phyloP scores from a whole-genome alignment of 2,797 vertebrate genomes.

The Spinus pinus region DNA sequence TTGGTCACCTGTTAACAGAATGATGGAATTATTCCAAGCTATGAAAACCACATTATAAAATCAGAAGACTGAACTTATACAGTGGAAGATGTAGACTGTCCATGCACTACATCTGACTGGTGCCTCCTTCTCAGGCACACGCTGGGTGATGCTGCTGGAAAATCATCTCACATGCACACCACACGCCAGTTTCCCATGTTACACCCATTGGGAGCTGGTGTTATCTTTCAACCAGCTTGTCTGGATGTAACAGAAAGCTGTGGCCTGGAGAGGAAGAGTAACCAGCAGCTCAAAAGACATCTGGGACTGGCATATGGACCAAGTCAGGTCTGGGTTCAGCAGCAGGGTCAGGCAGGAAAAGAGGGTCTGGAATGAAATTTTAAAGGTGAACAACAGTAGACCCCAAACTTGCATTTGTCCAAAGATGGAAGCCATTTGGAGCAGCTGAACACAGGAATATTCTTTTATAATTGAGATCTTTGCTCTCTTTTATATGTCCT shows the following conservation, averaged over 20 bases:
- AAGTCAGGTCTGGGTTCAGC: neutral
- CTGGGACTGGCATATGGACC: neutral
- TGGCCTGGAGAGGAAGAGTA: neutral
- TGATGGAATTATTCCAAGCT: neutral
- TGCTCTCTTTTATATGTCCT: neutral
- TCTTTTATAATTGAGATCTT: neutral
- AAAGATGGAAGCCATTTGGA: neutral
- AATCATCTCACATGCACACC: neutral
- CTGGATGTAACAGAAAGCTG: neutral
- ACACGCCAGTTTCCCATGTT: accelerated
- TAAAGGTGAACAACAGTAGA: neutral
- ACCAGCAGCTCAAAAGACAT: neutral
- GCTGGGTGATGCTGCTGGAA: neutral
- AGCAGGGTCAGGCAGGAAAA: neutral
- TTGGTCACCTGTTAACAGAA: neutral
- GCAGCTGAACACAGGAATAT: neutral
- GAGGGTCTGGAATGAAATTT: neutral
- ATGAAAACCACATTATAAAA: neutral
- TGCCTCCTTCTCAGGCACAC: neutral
- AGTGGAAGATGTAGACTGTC: neutral
- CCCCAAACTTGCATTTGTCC: neutral
- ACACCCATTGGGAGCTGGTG: neutral
- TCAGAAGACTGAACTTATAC: neutral
- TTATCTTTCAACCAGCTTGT: neutral
- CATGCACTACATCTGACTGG: neutral